Conservation (phyloP, 2,888 invertebrate species). For the Hylaea fasciaria region DNA sequence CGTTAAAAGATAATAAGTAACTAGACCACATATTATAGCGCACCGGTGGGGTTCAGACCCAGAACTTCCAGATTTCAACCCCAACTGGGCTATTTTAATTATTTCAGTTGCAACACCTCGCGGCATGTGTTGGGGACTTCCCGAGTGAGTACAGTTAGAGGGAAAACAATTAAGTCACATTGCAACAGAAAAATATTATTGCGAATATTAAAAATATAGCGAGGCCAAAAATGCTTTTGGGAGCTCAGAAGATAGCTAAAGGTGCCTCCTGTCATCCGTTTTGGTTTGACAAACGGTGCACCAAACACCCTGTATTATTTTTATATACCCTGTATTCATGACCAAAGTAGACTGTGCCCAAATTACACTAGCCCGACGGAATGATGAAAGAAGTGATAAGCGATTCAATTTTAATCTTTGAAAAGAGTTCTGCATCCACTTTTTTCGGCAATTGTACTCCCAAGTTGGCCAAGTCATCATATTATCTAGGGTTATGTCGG, state of each 20-base stretch:
- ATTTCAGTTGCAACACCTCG: conserved; percentile 22
- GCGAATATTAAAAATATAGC: too few species aligned
- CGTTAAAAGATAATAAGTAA: too few species aligned
- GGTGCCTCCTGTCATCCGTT: too few species aligned
- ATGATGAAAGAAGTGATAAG: neutral
- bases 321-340: too few species aligned
- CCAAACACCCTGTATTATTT: too few species aligned
- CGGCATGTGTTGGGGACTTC: conserved; percentile 11
- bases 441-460: conserved; percentile 11
- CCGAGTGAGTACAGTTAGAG: neutral
- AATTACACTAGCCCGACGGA: too few species aligned
- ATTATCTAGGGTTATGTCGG: conserved; percentile 23
- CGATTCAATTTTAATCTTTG: neutral
- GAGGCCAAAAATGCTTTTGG: too few species aligned
- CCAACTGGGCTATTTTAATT: conserved; percentile 24
- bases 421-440: neutral
- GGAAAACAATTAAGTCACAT: neutral
- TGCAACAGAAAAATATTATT: neutral
- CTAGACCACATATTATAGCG: neutral
- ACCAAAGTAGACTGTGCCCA: too few species aligned
- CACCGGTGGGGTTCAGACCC: neutral
- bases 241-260: too few species aligned
- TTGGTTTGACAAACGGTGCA: too few species aligned
- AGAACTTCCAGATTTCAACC: conserved; percentile 3
- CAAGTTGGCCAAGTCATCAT: conserved; percentile 32